Evolutionary conservation across 2,888 invertebrate genomes (phyloP), one percentile per base, ranked within the genome.

Genomic region (Orchestes rusci): DNA sequence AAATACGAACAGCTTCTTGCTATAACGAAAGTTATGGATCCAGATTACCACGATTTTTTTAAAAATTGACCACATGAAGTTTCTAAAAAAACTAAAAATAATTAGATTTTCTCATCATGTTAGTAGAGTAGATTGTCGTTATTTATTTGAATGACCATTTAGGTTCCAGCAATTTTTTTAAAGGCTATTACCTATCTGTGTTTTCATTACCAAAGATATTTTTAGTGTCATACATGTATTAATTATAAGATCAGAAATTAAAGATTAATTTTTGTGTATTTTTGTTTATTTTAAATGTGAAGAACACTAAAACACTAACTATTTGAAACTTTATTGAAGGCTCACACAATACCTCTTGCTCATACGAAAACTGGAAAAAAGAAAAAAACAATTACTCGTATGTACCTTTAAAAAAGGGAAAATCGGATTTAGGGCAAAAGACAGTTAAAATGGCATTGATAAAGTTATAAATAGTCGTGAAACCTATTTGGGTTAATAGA

Each of bases 1-100:
- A 38, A 38, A 38, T 23, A 38, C 15, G 31, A 38, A 16, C 39
- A 38, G 15, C 39, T 38, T 27, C n/a, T 38, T 38, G 39, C 31
- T 8, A 38, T 38, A 12, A 38, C 33, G 15, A 4, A 38, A 33
- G 27, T 38, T 35, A 38, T 38, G 27, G 37, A 37, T 37, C 27
- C 37, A 4, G 37, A 31, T 29, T 37, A 37, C 13, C 37, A 38
- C 29, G 31, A 35, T 16, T 32, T 38, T 23, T 36, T 7, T 38
- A 35, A 38, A 38, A 38, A 38, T 7, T 29, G 27, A 32, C 29
- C 31, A 35, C 39, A 38, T 13, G 29, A 38, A 38, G 29, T 32
- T 38, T 4, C 3, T 38, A 38, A 38, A 28, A 38, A 38, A 32
- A 30, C 31, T 28, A 37, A 28, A 28, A 8, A 37, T 17, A 37